phyloP scores from a whole-genome alignment of 2,113 vertebrate species.

The Oreocharis arfaki region DNA sequence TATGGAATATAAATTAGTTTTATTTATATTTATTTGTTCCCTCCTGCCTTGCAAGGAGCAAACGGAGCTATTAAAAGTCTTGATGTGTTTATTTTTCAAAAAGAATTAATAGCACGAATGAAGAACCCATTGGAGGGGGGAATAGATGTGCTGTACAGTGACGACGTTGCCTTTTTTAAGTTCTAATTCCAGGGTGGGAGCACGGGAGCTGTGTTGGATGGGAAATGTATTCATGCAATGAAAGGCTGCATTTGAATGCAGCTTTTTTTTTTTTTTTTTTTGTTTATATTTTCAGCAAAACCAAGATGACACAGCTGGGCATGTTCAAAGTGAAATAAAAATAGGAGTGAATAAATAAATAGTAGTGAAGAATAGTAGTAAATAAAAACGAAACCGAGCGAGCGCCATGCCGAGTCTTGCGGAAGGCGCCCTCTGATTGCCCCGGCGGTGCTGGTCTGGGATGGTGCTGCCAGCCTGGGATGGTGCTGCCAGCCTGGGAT shows the following conservation, averaged over 20 bases:
- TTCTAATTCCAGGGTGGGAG: conserved; percentile 33
- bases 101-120: conserved; percentile 16
- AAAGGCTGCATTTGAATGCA: conserved; percentile 28
- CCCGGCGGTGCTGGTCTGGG: background rate
- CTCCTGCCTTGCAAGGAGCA: background rate
- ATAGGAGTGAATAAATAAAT: conserved; percentile 62
- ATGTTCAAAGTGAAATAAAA: conserved; percentile 61
- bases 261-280: background rate
- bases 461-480: background rate
- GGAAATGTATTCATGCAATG: conserved; percentile 22
- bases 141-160: background rate
- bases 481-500: accelerated
- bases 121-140: background rate
- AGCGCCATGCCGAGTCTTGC: background rate
- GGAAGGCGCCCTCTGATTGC: background rate
- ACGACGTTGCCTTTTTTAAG: background rate
- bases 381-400: conserved; percentile 15
- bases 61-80: background rate
- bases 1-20: conserved; percentile 11
- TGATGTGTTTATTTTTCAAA: background rate
- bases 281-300: conserved; percentile 62
- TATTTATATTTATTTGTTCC: conserved; percentile 18
- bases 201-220: background rate
- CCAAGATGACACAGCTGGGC: conserved; percentile 64
- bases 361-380: conserved; percentile 52